phyloP scores from a whole-genome alignment of 2,888 invertebrate species.

The Pteria penguin region DNA sequence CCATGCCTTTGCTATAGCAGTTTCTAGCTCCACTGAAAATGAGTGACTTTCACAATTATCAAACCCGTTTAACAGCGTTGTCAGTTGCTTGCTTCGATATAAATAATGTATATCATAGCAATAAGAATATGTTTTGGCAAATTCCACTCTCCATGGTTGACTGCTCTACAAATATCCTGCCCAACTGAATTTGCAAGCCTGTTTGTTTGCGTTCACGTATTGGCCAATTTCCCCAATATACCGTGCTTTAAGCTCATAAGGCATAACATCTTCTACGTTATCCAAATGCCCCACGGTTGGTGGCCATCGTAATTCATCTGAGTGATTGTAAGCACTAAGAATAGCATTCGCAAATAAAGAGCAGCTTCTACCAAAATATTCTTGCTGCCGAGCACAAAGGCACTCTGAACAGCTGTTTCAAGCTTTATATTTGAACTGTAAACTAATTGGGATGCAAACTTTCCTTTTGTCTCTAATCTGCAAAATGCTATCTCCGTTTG shows the following conservation, averaged over 20 bases:
- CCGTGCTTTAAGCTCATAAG: not conserved
- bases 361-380: conserved; percentile 19
- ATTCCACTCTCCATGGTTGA: conserved; percentile 46
- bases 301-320: conserved; percentile 22
- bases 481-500: not conserved
- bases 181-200: conserved; percentile 44
- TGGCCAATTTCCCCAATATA: conserved; percentile 16
- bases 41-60: conserved; percentile 48
- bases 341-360: conserved; percentile 18
- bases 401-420: not conserved
- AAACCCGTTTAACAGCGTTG: conserved; percentile 42
- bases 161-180: conserved; percentile 52
- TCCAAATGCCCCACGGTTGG: conserved; percentile 28
- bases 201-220: not conserved
- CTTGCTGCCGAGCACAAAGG: not conserved
- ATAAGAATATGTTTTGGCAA: conserved; percentile 44
- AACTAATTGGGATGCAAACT: not conserved
- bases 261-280: not conserved
- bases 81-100: conserved; percentile 34
- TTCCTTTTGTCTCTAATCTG: not conserved
- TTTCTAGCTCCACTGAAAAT: conserved; percentile 47
- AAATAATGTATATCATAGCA: conserved; percentile 43
- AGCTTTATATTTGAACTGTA: not conserved
- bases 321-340: not conserved
- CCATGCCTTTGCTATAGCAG: conserved; percentile 47